Percentiles rank a stretch among this genome's conserved stretches.
Conservation (phyloP, 2,888 invertebrate species). For the Herminia tarsipennalis region DNA sequence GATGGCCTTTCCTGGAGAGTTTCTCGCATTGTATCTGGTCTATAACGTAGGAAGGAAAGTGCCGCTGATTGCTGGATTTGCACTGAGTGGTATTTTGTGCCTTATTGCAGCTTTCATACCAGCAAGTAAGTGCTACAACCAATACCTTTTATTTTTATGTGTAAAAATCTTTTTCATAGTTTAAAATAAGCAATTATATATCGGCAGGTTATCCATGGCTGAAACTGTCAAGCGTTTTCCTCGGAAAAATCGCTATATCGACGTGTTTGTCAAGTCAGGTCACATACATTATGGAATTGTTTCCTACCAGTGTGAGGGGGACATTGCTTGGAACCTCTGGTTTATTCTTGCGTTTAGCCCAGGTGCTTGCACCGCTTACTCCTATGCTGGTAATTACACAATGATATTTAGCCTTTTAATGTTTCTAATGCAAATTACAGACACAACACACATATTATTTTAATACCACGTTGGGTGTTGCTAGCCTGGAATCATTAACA, state of each 20-base stretch:
- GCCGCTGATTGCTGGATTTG: slow-evolving; percentile 62
- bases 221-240: slow-evolving; percentile 76
- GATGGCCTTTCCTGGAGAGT: slow-evolving; percentile 74
- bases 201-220: slow-evolving; percentile 58
- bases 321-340: slow-evolving; percentile 86
- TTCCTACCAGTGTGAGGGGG: slow-evolving; percentile 87
- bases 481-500: too few relatives aligned
- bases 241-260: slow-evolving; percentile 87
- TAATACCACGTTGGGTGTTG: too few relatives aligned
- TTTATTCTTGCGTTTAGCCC: slow-evolving; percentile 85
- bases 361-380: slow-evolving; percentile 87
- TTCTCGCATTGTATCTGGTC: slow-evolving; percentile 67
- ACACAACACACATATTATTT: too few relatives aligned
- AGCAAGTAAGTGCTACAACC: too few relatives aligned
- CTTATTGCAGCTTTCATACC: slow-evolving; percentile 60
- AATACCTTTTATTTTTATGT: too few relatives aligned
- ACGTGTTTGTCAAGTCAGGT: slow-evolving; percentile 86
- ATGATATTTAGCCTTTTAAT: too few relatives aligned
- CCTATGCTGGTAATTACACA: slow-evolving; percentile 81
- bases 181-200: too few relatives aligned
- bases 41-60: slow-evolving; percentile 67
- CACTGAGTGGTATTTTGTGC: slow-evolving; percentile 58
- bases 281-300: slow-evolving; percentile 87
- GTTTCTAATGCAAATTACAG: too few relatives aligned
- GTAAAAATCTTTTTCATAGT: too few relatives aligned